Evolutionary conservation across 2,797 vertebrate species (phyloP).

Genomic region (Cygnus olor): DNA sequence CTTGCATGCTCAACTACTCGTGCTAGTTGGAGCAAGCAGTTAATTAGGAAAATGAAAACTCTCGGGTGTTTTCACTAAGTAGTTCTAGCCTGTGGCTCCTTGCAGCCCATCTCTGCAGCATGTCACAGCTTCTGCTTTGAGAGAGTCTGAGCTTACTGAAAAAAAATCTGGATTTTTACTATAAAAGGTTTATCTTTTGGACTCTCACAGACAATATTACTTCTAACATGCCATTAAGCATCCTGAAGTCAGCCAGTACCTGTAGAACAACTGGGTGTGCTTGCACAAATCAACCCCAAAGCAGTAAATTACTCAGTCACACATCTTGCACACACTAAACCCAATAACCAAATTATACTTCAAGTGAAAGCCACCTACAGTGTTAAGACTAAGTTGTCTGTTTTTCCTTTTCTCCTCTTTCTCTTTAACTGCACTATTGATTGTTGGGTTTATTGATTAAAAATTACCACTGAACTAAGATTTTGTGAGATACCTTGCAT

Average conservation of each 20-base stretch:
- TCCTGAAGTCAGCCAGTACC: not conserved
- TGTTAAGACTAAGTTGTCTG: not conserved
- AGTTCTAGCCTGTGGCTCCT: not conserved
- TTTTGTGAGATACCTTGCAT: not conserved
- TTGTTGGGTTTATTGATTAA: not conserved
- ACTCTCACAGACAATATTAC: not conserved
- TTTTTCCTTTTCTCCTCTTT: too few species aligned
- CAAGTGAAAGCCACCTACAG: not conserved
- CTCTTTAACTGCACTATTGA: not conserved
- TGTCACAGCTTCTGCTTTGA: not conserved
- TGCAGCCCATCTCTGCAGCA: not conserved
- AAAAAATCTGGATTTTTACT: not conserved
- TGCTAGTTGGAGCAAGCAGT: not conserved
- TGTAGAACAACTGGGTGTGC: not conserved
- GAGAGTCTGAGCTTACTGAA: not conserved
- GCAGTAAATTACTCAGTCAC: not conserved
- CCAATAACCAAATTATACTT: not conserved
- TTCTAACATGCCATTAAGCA: not conserved
- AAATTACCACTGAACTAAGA: not conserved
- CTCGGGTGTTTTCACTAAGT: not conserved
- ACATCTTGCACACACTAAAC: not conserved
- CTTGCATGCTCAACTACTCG: not conserved
- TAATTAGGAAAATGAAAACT: not conserved
- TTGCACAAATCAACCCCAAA: not conserved
- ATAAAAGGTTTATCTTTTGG: not conserved